Evolutionary conservation across 2,888 invertebrate species (phyloP).

Genomic region (Cataglyphis rosenhaueri): DNA sequence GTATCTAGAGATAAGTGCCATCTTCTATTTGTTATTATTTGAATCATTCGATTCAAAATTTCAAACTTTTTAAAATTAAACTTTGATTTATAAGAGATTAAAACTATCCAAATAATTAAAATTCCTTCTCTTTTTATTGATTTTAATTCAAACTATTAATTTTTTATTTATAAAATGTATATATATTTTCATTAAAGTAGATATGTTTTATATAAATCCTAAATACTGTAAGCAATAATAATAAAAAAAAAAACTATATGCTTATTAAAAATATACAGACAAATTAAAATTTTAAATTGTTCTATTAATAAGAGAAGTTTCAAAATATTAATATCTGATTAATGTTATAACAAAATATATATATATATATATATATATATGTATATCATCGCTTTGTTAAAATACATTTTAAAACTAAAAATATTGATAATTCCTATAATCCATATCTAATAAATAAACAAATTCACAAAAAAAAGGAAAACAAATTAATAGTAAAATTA

Average conservation of each 20-base stretch:
- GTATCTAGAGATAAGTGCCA: not conserved
- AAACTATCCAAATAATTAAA: not conserved
- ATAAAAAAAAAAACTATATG: conserved; percentile 11
- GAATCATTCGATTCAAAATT: conserved; percentile 8
- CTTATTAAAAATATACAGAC: not conserved
- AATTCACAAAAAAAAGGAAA: no score
- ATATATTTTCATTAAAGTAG: not conserved
- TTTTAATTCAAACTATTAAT: conserved; percentile 15
- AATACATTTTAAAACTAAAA: conserved; percentile 49
- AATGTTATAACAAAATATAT: conserved; percentile 4
- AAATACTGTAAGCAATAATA: not conserved
- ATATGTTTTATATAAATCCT: not conserved
- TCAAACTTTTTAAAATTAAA: not conserved
- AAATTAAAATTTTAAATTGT: not conserved
- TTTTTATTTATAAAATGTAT: not conserved
- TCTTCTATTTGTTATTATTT: not conserved
- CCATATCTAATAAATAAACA: conserved; percentile 34
- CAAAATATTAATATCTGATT: conserved; percentile 10
- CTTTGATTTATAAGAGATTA: not conserved
- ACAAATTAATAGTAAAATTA: not conserved
- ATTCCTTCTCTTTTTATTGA: not conserved
- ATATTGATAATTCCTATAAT: conserved; percentile 34
- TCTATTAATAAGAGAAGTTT: conserved; percentile 4
- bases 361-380: conserved; percentile 20
- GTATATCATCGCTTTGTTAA: conserved; percentile 2